phyloP scores from a whole-genome alignment of 2,797 vertebrate genomes.

The Ataeniobius toweri region DNA sequence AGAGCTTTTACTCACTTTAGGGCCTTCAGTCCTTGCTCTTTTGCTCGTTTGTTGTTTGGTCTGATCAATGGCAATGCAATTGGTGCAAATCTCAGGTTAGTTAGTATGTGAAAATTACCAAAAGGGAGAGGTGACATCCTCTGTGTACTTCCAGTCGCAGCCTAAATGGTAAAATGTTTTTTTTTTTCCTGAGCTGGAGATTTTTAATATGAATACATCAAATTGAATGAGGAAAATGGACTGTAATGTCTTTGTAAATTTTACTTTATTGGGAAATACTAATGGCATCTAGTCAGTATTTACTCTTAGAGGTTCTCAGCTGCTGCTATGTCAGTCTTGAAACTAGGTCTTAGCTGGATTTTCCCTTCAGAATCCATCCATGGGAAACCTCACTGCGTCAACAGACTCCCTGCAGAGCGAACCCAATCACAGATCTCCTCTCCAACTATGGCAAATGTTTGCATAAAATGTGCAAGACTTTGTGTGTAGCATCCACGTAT shows the following conservation, averaged over 20 bases:
- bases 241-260: not conserved
- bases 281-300: not conserved
- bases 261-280: not conserved
- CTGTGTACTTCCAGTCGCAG: too few relatives aligned
- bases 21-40: too few relatives aligned
- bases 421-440: conserved; percentile 50
- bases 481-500: conserved; percentile 16
- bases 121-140: too few relatives aligned
- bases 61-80: too few relatives aligned
- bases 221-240: too few relatives aligned
- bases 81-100: too few relatives aligned
- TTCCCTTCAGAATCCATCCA: conserved; percentile 36
- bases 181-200: too few relatives aligned
- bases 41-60: too few relatives aligned
- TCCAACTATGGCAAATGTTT: conserved; percentile 48
- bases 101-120: too few relatives aligned
- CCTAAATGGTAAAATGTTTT: too few relatives aligned
- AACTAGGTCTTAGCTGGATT: conserved; percentile 36
- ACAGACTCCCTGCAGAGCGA: conserved; percentile 59
- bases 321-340: conserved; percentile 20
- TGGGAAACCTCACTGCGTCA: conserved; percentile 63
- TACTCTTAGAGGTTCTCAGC: not conserved
- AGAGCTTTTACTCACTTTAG: too few relatives aligned
- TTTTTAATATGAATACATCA: too few relatives aligned
- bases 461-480: conserved; percentile 19